phyloP scores from a whole-genome alignment of 2,888 invertebrate genomes.

The Melinaea marsaeus region DNA sequence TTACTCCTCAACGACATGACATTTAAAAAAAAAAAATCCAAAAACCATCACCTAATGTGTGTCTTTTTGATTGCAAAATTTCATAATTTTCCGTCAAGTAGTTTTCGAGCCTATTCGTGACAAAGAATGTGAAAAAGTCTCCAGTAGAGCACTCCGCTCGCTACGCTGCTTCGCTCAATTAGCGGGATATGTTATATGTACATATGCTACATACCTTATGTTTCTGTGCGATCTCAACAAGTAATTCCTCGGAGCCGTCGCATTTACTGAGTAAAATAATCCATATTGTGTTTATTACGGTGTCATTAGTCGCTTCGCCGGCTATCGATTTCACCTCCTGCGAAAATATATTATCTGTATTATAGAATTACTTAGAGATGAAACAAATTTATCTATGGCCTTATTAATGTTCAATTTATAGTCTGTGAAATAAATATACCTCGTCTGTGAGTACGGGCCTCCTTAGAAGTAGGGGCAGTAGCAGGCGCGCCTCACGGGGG shows the following conservation, averaged over 20 bases:
- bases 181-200: not conserved
- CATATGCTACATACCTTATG: constrained; percentile 46
- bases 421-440: constrained; percentile 38
- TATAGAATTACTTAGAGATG: not conserved
- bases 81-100: no score
- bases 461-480: constrained; percentile 55
- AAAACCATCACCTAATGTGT: no score
- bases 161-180: not conserved
- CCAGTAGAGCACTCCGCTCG: no score
- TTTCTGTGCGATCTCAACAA: constrained; percentile 40
- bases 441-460: constrained; percentile 51
- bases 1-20: no score
- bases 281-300: constrained; percentile 55
- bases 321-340: constrained; percentile 58
- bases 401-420: no score
- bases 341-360: constrained; percentile 22
- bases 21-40: no score
- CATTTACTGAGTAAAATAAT: constrained; percentile 54
- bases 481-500: constrained; percentile 46
- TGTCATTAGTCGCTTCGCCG: constrained; percentile 35
- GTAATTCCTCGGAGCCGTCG: constrained; percentile 41
- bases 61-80: no score
- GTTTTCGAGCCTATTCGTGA: no score
- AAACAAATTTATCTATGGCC: no score
- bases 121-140: no score